Percentiles rank a stretch among this genome's conserved stretches.
Evolutionary conservation across 2,888 invertebrate genomes (phyloP).

Genomic region (Aleiodes alternator): DNA sequence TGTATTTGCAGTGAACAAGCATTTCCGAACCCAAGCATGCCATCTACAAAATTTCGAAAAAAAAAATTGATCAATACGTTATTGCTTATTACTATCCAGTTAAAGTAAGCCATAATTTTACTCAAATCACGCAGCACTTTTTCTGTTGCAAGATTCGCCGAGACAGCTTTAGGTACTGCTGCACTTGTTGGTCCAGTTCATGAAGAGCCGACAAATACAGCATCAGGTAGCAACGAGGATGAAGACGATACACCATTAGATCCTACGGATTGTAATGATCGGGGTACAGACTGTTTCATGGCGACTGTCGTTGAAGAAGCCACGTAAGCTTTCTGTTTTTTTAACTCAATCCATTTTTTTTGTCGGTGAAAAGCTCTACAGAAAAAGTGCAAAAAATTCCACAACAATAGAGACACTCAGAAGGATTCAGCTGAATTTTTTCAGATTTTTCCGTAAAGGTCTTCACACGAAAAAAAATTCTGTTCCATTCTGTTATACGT

Average conservation of each 20-base stretch:
- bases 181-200: conserved; percentile 80
- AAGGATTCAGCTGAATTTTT: background rate
- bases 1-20: no score
- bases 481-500: no score
- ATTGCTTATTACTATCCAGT: no score
- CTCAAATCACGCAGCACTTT: conserved; percentile 75
- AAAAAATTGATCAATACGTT: no score
- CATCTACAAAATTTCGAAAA: no score
- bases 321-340: conserved; percentile 79
- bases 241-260: conserved; percentile 80
- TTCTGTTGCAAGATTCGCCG: conserved; percentile 82
- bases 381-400: no score
- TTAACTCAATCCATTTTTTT: no score
- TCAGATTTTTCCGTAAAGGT: background rate
- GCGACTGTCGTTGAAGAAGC: conserved; percentile 92
- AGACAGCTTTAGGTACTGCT: conserved; percentile 83
- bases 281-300: conserved; percentile 92
- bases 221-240: conserved; percentile 92
- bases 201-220: conserved; percentile 92
- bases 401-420: no score
- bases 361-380: no score
- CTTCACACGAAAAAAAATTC: background rate
- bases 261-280: conserved; percentile 84
- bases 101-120: conserved; percentile 60
- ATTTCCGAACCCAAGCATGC: no score